These are phyloP conservation scores for Caenorhabditis briggsae DNA, from an alignment of 1,140 invertebrate genomes.

Conservation along the genomic window DNA sequence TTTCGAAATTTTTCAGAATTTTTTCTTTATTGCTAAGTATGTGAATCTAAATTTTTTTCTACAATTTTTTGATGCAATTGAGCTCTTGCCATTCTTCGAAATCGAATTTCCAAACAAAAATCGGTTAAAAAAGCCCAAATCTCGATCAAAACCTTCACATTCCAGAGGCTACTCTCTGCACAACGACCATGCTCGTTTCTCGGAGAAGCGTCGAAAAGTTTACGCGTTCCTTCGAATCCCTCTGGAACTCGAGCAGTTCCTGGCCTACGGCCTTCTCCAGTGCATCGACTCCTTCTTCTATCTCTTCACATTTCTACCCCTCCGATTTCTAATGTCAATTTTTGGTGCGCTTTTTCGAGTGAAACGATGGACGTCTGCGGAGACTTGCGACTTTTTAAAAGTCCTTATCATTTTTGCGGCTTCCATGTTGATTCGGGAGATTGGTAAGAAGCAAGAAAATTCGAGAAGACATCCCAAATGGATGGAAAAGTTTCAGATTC, in stretches of 20 bases:
- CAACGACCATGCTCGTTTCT: constrained; percentile 85
- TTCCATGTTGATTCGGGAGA: constrained; percentile 84
- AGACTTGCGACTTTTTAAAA: constrained; percentile 96
- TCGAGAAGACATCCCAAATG: background rate
- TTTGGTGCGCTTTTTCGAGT: constrained; percentile 72
- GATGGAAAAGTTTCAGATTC: constrained; percentile 84
- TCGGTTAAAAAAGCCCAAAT: no score
- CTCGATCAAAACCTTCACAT: background rate
- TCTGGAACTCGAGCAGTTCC: constrained; percentile 87
- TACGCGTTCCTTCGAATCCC: constrained; percentile 98
- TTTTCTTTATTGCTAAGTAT: no score
- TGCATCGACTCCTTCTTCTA: constrained; percentile 98
- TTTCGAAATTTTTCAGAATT: no score
- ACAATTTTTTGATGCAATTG: no score
- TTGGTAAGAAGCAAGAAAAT: constrained; percentile 9
- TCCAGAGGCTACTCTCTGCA: constrained; percentile 76
- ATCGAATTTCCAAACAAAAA: background rate
- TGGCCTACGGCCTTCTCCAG: constrained; percentile 94
- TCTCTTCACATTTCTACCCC: constrained; percentile 95
- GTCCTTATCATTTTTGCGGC: constrained; percentile 86
- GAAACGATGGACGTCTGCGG: constrained; percentile 82
- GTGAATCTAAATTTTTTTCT: no score
- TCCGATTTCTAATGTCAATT: constrained; percentile 84
- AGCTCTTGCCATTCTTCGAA: no score
- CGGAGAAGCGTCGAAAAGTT: constrained; percentile 91